phyloP scores from a whole-genome alignment of 2,888 invertebrate species.

The Therioaphis trifolii region DNA sequence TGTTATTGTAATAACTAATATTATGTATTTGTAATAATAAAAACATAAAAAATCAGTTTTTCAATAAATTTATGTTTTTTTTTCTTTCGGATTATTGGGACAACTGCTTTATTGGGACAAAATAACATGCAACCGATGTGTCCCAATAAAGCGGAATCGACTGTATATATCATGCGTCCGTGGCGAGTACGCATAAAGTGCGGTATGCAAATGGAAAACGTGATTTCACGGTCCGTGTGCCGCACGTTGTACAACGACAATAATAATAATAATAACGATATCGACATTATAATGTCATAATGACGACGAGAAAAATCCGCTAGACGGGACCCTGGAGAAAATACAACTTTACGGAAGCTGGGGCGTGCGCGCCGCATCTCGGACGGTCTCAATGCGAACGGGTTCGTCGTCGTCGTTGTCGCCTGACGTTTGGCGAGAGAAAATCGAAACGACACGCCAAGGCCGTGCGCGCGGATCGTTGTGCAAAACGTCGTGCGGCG shows the following conservation, averaged over 20 bases:
- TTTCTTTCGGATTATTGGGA: no score
- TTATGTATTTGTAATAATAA: no score
- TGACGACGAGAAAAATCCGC: background rate
- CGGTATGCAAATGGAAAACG: background rate
- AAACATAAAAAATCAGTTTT: no score
- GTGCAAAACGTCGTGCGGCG: background rate
- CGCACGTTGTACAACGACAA: background rate
- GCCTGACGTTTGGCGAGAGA: background rate
- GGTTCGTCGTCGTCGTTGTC: constrained; percentile 3
- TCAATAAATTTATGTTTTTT: no score
- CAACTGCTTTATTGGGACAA: no score
- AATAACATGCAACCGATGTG: no score
- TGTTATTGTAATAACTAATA: no score
- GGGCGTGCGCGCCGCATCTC: no score
- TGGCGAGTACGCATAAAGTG: background rate
- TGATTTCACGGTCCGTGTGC: background rate
- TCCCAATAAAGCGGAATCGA: no score
- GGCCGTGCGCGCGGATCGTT: background rate
- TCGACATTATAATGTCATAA: no score
- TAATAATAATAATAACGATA: background rate
- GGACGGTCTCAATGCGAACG: constrained; percentile 36
- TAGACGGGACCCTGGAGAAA: background rate
- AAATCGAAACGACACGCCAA: background rate
- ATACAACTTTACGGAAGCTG: constrained; percentile 2
- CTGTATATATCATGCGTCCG: no score